phyloP scores from a whole-genome alignment of 2,888 invertebrate genomes.

The Caradrina clavipalpis region DNA sequence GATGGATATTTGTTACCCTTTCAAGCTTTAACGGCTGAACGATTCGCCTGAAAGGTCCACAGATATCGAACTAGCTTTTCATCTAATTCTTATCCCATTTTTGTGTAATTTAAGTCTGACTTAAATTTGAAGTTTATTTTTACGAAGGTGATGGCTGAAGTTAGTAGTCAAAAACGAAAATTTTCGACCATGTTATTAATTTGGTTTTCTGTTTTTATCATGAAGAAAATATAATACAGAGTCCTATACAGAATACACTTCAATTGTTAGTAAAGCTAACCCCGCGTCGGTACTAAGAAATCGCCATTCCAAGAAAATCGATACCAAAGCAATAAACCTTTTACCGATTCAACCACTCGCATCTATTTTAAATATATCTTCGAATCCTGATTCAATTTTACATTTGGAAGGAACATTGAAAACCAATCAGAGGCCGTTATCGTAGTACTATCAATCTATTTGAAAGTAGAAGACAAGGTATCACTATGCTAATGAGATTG shows the following conservation, averaged over 20 bases:
- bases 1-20: no score
- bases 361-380: slow-evolving; percentile 38
- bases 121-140: no score
- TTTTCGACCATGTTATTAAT: neutral
- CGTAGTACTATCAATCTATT: slow-evolving; percentile 54
- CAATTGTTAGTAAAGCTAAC: neutral
- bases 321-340: slow-evolving; percentile 26
- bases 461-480: slow-evolving; percentile 46
- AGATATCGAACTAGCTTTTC: no score
- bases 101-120: no score
- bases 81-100: no score
- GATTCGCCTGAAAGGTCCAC: no score
- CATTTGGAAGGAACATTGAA: slow-evolving; percentile 31
- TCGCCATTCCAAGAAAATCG: slow-evolving; percentile 33
- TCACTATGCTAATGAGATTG: slow-evolving; percentile 53
- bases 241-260: neutral
- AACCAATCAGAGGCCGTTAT: slow-evolving; percentile 48
- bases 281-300: slow-evolving; percentile 5
- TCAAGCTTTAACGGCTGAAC: no score
- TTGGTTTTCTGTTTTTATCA: neutral
- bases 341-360: slow-evolving; percentile 35
- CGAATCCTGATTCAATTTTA: slow-evolving; percentile 40
- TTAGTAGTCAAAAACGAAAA: no score
- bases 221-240: neutral
- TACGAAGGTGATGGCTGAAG: no score